These are phyloP conservation scores for Florisuga fusca DNA, from an alignment of 2,797 vertebrate genomes.

Conservation along the genomic window DNA sequence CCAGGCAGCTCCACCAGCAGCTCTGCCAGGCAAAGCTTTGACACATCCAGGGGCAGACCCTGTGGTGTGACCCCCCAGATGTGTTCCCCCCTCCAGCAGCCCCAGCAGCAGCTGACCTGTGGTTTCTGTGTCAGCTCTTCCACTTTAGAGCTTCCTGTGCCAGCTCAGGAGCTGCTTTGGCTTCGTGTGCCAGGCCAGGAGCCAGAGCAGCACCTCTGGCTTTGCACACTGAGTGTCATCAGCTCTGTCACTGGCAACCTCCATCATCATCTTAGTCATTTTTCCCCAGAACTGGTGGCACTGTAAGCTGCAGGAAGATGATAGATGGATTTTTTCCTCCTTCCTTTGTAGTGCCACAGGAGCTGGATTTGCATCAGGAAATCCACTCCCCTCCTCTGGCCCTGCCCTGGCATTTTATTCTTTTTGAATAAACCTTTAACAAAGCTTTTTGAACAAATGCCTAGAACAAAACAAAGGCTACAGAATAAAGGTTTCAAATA, in stretches of 20 bases:
- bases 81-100: background rate
- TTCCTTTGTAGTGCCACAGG: background rate
- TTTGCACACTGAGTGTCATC: rapidly evolving
- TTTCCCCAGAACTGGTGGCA: background rate
- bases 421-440: background rate
- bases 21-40: background rate
- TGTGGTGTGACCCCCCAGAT: too few relatives aligned
- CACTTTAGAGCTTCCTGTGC: background rate
- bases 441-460: too few relatives aligned
- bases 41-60: background rate
- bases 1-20: background rate
- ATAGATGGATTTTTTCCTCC: background rate
- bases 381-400: background rate
- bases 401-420: background rate
- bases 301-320: background rate
- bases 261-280: background rate
- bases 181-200: background rate
- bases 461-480: background rate
- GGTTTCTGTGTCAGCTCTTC: background rate
- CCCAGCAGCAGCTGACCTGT: rapidly evolving
- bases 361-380: background rate
- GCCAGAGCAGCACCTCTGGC: background rate
- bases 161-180: background rate
- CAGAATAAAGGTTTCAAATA: background rate
- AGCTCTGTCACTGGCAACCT: background rate